Conservation (phyloP, 2,113 vertebrate species). For the Sinocyclocheilus anshuiensis region DNA sequence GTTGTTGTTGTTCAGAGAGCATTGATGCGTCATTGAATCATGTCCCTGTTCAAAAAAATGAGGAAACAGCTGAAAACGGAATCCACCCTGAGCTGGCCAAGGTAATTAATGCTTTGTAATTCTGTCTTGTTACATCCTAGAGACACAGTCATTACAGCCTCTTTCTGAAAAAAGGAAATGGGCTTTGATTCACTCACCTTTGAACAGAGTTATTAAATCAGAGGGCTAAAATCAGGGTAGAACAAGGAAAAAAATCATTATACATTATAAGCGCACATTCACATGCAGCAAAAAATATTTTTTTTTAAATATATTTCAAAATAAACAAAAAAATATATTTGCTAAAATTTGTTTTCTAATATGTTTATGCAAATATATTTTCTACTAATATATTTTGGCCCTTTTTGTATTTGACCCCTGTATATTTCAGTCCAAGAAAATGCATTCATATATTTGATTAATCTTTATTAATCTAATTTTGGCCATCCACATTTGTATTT, state of each 20-base stretch:
- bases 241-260: too few species aligned
- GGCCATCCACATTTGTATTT: too few species aligned
- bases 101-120: conserved; percentile 68
- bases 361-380: too few species aligned
- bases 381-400: too few species aligned
- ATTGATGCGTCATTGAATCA: conserved; percentile 77
- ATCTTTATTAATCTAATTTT: too few species aligned
- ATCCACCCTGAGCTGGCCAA: conserved; percentile 91
- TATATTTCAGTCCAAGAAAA: too few species aligned
- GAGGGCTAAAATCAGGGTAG: too few species aligned
- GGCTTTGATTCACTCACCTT: background rate
- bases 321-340: too few species aligned
- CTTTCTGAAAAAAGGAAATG: background rate
- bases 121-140: background rate
- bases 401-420: too few species aligned
- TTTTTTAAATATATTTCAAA: background rate
- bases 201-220: too few species aligned
- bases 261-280: background rate
- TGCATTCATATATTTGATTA: too few species aligned
- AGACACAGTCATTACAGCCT: background rate
- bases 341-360: too few species aligned
- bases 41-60: conserved; percentile 79
- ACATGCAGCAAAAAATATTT: background rate
- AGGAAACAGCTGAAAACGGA: conserved; percentile 82
- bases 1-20: conserved; percentile 74